Percentiles rank a stretch among this genome's conserved stretches.
Conservation (phyloP, 2,113 vertebrate genomes). For the Carassius gibelio region DNA sequence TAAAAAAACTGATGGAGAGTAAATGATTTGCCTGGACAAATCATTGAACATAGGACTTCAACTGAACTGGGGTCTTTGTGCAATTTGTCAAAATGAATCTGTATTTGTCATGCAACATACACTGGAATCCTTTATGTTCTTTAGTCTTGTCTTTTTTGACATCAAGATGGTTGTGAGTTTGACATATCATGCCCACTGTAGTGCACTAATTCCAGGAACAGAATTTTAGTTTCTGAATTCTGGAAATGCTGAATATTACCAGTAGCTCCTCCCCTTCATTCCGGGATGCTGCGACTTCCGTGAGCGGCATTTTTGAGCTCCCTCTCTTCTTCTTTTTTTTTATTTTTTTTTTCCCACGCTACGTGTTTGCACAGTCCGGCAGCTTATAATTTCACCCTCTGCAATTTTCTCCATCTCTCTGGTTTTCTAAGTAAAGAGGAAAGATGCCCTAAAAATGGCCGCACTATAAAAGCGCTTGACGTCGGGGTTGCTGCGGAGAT, state of each 20-base stretch:
- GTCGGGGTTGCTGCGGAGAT: constrained; percentile 33
- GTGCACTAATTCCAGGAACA: neutral
- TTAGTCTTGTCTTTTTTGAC: neutral
- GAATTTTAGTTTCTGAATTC: neutral
- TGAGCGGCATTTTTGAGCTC: constrained; percentile 18
- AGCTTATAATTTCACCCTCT: constrained; percentile 70
- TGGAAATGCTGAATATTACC: constrained; percentile 1
- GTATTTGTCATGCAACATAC: neutral
- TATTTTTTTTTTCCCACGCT: constrained; percentile 59
- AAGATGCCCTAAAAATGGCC: constrained; percentile 54
- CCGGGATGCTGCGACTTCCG: neutral
- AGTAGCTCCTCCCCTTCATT: constrained; percentile 12
- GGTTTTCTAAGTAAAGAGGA: constrained; percentile 70
- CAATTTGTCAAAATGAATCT: too few relatives aligned
- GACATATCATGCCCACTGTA: neutral
- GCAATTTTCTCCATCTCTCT: constrained; percentile 64
- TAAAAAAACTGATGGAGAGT: too few relatives aligned
- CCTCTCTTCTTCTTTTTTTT: constrained; percentile 7
- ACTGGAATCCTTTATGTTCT: neutral
- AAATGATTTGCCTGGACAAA: too few relatives aligned
- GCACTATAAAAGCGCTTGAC: constrained; percentile 53
- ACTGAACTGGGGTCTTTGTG: too few relatives aligned
- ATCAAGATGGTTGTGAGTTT: neutral
- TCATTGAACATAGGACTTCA: too few relatives aligned
- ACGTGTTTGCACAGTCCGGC: constrained; percentile 66